Base-by-base conservation (phyloP, 2,113 vertebrate genomes). In the Dromiciops gliroides region DNA sequence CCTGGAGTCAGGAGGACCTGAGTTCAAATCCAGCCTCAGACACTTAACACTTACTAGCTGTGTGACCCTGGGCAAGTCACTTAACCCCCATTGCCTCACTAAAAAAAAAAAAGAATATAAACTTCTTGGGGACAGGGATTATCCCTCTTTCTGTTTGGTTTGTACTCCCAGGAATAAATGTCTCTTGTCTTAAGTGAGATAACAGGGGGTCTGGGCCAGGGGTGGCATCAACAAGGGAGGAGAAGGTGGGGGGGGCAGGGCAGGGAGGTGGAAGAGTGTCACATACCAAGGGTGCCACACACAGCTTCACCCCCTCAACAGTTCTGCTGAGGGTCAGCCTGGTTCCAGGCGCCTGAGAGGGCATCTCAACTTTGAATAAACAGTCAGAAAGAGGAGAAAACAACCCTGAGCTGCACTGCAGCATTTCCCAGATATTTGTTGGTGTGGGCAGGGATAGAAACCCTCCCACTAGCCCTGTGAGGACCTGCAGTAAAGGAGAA, bases 391-490 rank as follows among this genome's bases (percentile, higher is more conserved):
- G 91, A 48, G n/a, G 51, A 89, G 75, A 25, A 52, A 60, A 11
- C 26, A 25, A 1, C 0, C 7, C 1, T 0, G 89, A 48, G 0
- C 48, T 1, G 50, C 19, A 5, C 16, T 28, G 28, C 1, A 1
- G 22, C 91, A 23, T 92, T 25, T n/a, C 47, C 56, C 92, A 95
- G 48, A 90, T 89, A 1, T 51, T 10, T 89, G 92, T 28, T 89
- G 94, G 2, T 0, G 8, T 51, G 48, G 91, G 95, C 48, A 90
- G 51, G 16, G 47, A 0, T 26, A 24, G 24, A 10, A 48, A 8
- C 51, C 14, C 26, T 90, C 31, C 91, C 49, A 10, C 91, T 88
- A 1, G 67, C 16, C 23, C 0, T 37, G 19, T 60, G 89, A 92
- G 96, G 48, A 50, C 3, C 16, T 31, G 50, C 51, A 28, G 53